phyloP scores from a whole-genome alignment of 2,888 invertebrate species.

The Nomada lathburiana region DNA sequence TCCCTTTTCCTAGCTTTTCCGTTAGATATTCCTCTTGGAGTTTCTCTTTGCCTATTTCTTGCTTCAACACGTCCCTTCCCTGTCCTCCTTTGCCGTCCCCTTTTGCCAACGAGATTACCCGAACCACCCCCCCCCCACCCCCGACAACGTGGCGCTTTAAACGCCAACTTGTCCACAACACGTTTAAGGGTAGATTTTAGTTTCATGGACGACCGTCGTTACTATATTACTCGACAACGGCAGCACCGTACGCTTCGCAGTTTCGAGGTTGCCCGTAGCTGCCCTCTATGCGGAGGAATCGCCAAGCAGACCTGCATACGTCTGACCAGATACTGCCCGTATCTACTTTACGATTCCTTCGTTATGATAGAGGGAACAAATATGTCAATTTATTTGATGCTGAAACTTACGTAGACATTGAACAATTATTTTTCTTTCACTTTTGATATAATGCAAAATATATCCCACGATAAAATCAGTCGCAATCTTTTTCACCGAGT shows the following conservation, averaged over 20 bases:
- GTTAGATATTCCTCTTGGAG: background rate
- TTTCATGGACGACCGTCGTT: slow-evolving; percentile 49
- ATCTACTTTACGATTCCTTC: slow-evolving; percentile 12
- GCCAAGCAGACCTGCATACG: slow-evolving; percentile 24
- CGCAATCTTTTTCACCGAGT: too few species aligned
- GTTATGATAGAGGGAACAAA: background rate
- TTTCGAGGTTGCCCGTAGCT: slow-evolving; percentile 68
- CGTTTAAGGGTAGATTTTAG: slow-evolving; percentile 27
- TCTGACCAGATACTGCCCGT: slow-evolving; percentile 16
- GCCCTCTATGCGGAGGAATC: slow-evolving; percentile 73
- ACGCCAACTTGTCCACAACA: background rate
- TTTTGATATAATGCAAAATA: too few species aligned
- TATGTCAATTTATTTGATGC: background rate
- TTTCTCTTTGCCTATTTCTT: slow-evolving; percentile 2
- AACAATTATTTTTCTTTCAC: too few species aligned
- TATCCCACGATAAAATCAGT: too few species aligned
- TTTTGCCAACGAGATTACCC: slow-evolving; percentile 40
- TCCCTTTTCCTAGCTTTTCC: background rate
- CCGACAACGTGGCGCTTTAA: slow-evolving; percentile 2
- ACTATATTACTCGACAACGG: slow-evolving; percentile 25
- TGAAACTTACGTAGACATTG: too few species aligned
- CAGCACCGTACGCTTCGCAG: slow-evolving; percentile 62
- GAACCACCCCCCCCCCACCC: slow-evolving; percentile 2
- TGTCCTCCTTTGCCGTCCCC: background rate
- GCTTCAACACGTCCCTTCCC: background rate